Conservation (phyloP, 2,888 invertebrate genomes). For the Pristionchus fissidentatus region DNA sequence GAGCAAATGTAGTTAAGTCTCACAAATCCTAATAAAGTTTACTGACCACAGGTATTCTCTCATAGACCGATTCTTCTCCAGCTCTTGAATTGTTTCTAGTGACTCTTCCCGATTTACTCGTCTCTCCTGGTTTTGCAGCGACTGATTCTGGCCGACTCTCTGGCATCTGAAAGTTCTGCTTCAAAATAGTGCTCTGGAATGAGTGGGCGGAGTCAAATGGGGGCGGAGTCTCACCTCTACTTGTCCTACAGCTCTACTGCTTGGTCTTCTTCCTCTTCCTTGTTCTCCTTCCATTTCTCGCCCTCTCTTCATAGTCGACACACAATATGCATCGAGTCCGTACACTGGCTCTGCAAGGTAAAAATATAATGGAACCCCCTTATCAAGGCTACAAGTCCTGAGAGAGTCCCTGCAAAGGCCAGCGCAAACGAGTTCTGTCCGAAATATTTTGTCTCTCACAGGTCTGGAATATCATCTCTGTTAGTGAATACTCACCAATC, state of each 20-base stretch:
- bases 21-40: too few species aligned
- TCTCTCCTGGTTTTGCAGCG: not conserved
- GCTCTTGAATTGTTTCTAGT: constrained; percentile 24
- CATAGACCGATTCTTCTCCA: constrained; percentile 13
- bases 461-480: not conserved
- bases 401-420: too few species aligned
- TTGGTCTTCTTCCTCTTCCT: not conserved
- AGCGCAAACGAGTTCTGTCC: too few species aligned
- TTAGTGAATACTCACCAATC: constrained; percentile 50
- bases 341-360: not conserved
- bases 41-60: constrained; percentile 10
- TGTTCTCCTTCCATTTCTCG: constrained; percentile 29
- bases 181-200: too few species aligned
- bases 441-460: too few species aligned
- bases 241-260: constrained; percentile 10
- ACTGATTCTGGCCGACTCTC: constrained; percentile 38
- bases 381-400: too few species aligned
- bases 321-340: constrained; percentile 50
- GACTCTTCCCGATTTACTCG: not conserved
- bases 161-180: not conserved
- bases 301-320: not conserved
- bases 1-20: too few species aligned
- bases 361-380: not conserved
- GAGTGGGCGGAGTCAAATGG: not conserved
- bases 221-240: constrained; percentile 12